Conservation (phyloP, 2,888 invertebrate genomes). For the Nymphalis polychloros region DNA sequence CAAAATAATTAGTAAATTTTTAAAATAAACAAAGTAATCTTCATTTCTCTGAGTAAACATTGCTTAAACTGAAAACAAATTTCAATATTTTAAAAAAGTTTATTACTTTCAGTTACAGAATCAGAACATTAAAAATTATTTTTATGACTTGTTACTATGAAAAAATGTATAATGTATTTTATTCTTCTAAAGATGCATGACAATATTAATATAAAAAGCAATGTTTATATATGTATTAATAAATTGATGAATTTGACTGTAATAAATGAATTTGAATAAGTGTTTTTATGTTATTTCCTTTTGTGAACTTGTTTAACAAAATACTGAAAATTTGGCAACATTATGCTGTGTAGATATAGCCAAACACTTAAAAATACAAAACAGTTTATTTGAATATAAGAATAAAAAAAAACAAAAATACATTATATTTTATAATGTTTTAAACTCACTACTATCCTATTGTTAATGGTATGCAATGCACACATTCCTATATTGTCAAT, state of each 20-base stretch:
- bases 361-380: constrained; percentile 14
- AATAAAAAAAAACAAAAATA: constrained; percentile 23
- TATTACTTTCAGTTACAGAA: constrained; percentile 28
- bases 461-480: constrained; percentile 42
- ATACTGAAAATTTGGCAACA: constrained; percentile 13
- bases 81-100: constrained; percentile 29
- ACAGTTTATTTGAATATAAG: constrained; percentile 17
- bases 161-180: constrained; percentile 6
- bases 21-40: constrained; percentile 32
- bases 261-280: neutral
- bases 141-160: constrained; percentile 2
- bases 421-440: constrained; percentile 31
- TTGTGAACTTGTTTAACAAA: neutral
- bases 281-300: neutral
- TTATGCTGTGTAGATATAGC: constrained; percentile 9
- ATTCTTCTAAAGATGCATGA: constrained; percentile 5
- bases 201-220: constrained; percentile 15
- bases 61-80: constrained; percentile 37
- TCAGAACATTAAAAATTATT: constrained; percentile 28
- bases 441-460: constrained; percentile 42
- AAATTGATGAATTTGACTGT: constrained; percentile 4
- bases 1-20: neutral
- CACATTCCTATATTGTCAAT: constrained; percentile 37
- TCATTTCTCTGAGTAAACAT: constrained; percentile 56
- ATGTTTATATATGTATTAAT: constrained; percentile 8